Evolutionary conservation across 2,797 vertebrate genomes (phyloP).

Genomic region (Rhynchotus rufescens): DNA sequence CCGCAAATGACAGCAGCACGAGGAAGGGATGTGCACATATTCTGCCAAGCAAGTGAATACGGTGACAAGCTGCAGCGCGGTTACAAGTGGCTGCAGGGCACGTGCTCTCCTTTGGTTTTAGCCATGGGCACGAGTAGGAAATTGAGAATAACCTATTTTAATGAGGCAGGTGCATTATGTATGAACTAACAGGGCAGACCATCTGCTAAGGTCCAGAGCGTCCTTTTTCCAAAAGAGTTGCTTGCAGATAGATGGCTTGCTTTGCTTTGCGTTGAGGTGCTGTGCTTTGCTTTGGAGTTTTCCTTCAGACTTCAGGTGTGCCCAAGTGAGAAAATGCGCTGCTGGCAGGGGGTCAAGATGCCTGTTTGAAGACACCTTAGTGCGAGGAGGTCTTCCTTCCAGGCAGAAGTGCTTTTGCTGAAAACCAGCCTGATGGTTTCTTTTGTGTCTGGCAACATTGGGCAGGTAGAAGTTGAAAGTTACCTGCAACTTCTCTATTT

Average conservation of each 20-base stretch:
- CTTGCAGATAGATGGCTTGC: neutral
- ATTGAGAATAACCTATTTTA: neutral
- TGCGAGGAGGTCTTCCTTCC: neutral
- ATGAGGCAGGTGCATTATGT: neutral
- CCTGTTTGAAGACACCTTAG: neutral
- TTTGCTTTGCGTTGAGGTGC: neutral
- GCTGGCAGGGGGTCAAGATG: neutral
- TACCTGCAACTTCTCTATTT: neutral
- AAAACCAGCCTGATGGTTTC: neutral
- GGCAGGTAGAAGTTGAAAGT: neutral
- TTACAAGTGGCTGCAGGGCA: neutral
- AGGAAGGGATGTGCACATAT: neutral
- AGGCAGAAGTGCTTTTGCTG: neutral
- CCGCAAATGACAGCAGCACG: neutral
- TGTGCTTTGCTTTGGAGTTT: neutral
- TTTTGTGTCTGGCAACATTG: neutral
- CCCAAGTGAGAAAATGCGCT: neutral
- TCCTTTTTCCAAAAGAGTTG: neutral
- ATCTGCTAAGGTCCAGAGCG: neutral
- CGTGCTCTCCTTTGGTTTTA: neutral
- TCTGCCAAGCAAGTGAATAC: neutral
- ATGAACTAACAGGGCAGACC: neutral
- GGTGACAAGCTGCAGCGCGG: neutral
- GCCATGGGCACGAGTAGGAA: neutral
- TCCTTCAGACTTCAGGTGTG: neutral